Percentiles rank a stretch among this genome's conserved stretches.
These are phyloP conservation scores for Saturnia pavonia DNA, from an alignment of 2,888 invertebrate genomes.

Conservation along the genomic window DNA sequence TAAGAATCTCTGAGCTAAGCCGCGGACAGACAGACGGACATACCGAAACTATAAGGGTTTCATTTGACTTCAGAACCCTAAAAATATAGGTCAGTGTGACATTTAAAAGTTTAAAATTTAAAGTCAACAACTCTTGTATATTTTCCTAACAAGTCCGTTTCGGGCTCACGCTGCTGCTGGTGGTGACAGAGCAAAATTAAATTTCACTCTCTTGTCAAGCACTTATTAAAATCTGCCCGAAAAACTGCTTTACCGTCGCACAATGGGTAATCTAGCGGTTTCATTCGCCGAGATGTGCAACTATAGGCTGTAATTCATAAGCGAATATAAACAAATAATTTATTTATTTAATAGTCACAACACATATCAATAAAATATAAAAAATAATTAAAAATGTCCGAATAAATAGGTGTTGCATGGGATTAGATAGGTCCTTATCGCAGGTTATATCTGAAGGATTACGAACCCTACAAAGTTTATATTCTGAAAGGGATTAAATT, in stretches of 20 bases:
- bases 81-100: not conserved
- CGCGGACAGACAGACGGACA: no score
- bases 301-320: conserved; percentile 4
- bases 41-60: no score
- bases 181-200: conserved; percentile 69
- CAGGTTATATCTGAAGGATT: no score
- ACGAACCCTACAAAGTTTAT: no score
- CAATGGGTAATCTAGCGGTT: conserved; percentile 57
- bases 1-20: no score
- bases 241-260: conserved; percentile 66
- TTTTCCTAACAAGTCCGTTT: conserved; percentile 39
- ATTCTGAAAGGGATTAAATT: no score
- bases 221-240: conserved; percentile 70
- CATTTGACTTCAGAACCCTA: no score
- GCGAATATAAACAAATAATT: not conserved
- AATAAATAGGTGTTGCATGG: no score
- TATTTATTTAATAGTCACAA: not conserved
- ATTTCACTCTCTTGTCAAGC: conserved; percentile 50
- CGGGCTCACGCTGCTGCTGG: conserved; percentile 39
- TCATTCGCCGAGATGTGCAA: conserved; percentile 15
- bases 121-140: conserved; percentile 28
- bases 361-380: no score
- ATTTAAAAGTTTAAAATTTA: not conserved
- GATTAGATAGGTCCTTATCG: not conserved
- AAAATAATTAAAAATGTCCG: no score